A percentile compares a stretch with the other conserved stretches of the same genome.
Evolutionary conservation across 2,113 vertebrate genomes (phyloP).

Genomic region (Semicossyphus pulcher): DNA sequence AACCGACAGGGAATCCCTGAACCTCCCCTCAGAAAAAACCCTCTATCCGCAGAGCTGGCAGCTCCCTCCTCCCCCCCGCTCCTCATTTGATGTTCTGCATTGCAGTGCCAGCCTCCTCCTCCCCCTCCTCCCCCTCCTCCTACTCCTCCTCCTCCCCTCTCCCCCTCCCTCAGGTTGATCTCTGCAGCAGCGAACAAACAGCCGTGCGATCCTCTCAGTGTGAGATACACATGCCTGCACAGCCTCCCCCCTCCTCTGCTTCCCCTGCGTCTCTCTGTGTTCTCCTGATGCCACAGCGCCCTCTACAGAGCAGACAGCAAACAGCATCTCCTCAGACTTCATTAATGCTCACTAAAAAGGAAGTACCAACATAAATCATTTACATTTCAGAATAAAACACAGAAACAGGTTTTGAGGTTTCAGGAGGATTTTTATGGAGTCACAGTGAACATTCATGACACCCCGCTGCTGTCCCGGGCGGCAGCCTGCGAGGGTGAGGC

Average conservation of each 20-base stretch:
- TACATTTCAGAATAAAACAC: too few relatives aligned
- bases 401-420: too few relatives aligned
- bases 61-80: neutral
- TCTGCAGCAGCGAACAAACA: slow-evolving; percentile 63
- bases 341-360: too few relatives aligned
- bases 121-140: neutral
- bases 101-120: slow-evolving; percentile 45
- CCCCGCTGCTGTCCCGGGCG: too few relatives aligned
- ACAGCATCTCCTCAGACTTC: slow-evolving; percentile 35
- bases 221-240: slow-evolving; percentile 30
- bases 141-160: neutral
- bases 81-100: slow-evolving; percentile 62
- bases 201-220: slow-evolving; percentile 38
- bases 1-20: slow-evolving; percentile 55
- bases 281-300: slow-evolving; percentile 39
- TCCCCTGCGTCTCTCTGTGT: neutral
- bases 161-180: slow-evolving; percentile 34
- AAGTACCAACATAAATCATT: too few relatives aligned
- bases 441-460: too few relatives aligned
- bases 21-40: neutral
- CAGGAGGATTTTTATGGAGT: too few relatives aligned
- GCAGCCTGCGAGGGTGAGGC: too few relatives aligned
- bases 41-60: slow-evolving; percentile 36
- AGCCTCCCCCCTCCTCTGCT: neutral
- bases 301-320: slow-evolving; percentile 42